Base-by-base conservation (phyloP, 2,888 invertebrate species). In the Rhagophthalmus giganteus region DNA sequence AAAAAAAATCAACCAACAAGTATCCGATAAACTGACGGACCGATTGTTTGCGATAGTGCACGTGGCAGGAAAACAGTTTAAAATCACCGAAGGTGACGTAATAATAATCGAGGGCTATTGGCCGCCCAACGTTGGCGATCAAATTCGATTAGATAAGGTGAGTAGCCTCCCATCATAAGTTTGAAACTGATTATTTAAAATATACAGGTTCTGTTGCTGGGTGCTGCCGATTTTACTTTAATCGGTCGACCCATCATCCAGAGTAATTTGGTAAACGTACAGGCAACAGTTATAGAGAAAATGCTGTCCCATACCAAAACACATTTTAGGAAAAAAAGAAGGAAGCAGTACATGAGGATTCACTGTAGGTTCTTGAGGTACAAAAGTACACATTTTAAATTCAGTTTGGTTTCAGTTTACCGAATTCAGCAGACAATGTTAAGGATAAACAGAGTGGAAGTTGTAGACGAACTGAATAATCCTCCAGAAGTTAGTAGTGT, bases 231-330 rank as follows among this genome's bases (percentile, higher is more conserved):
- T 68, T 94, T 94, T 61, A 87, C 90, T 0, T 73, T 94, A 0
- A 78, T 93, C 55, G 94, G 94, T 5, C 75, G 86, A 27, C 94
- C 94, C 0, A 62, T 93, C 6, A 78, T 94, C 1, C 86, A 88
- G 63, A 78, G 81, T 9, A 88, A 86, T 8, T 71, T 90, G 32
- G 87, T 90, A 0, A 77, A 81, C 58, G 81, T 94, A 0, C 83
- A 86, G 51, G 94, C 90, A 0, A 92, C 91, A 11, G 80, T 93
- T 0, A 84, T 93, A 37, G 91, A 92, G 45, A 92, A 92, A 72
- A 87, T 87, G 0, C 74, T 92, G 7, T 87, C 89, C 0, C 87
- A 90, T 65, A 90, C 88, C 1, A 86, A 86, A 72, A 86, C 87
- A 15, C 81, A 85, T 66, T 91, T 90, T 64, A 83, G 82, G 53